A percentile compares a stretch with the other conserved stretches of the same genome.
phyloP scores from a whole-genome alignment of 2,113 vertebrate genomes.

The Toxotes jaculatrix region DNA sequence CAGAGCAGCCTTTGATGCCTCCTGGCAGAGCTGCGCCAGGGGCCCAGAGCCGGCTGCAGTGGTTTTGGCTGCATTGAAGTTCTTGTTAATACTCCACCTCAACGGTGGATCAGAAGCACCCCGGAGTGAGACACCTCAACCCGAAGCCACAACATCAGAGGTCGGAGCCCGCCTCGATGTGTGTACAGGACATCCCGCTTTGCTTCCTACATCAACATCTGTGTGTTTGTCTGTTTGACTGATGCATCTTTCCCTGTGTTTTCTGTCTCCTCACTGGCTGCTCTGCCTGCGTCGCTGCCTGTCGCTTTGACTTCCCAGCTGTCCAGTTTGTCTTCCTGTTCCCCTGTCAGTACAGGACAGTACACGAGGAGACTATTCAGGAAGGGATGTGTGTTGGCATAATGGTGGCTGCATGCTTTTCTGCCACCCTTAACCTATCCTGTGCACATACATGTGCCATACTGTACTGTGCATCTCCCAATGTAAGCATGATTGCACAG shows the following conservation, averaged over 20 bases:
- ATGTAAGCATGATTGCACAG: not conserved
- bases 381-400: not conserved
- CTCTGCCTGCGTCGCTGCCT: not conserved
- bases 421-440: not conserved
- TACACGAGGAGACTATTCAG: not conserved
- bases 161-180: constrained; percentile 22
- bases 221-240: constrained; percentile 15
- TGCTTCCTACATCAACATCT: constrained; percentile 10
- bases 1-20: constrained; percentile 64
- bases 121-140: constrained; percentile 49
- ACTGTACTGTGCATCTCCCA: not conserved
- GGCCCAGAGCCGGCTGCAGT: constrained; percentile 28
- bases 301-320: not conserved
- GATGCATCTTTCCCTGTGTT: constrained; percentile 19
- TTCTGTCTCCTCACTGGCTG: not conserved
- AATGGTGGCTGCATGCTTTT: not conserved
- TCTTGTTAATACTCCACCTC: constrained; percentile 45
- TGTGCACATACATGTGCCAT: not conserved
- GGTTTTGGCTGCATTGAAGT: constrained; percentile 57
- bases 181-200: constrained; percentile 2
- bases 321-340: not conserved
- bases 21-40: constrained; percentile 54
- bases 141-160: constrained; percentile 47
- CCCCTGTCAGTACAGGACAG: not conserved
- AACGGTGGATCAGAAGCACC: constrained; percentile 57